Base-by-base conservation (phyloP, 2,113 vertebrate species). In the Limnothrissa miodon region DNA sequence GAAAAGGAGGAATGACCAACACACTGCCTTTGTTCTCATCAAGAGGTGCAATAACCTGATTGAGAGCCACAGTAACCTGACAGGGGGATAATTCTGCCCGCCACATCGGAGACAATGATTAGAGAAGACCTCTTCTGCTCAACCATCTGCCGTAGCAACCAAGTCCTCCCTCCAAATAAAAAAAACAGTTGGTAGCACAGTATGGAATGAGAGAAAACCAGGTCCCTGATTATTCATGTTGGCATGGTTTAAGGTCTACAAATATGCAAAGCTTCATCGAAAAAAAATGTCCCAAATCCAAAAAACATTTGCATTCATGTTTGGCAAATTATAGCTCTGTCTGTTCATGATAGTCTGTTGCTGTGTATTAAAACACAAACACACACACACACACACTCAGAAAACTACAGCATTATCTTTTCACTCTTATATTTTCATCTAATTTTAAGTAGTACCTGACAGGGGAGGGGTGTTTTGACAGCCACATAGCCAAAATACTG, bases 41-140 rank as follows among this genome's bases (percentile, higher is more conserved):
- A 74, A 86, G 80, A 84, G 86, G 78, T 86, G 80, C 81, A 89
- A 91, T 91, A 90, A 89, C 82, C 86, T 87, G 89, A 90, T 87
- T 90, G 29, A 80, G 85, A 83, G 83, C 81, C 86, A 86, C 83
- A 84, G 89, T 86, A 79, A 87, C 84, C 83, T 81, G 74, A 66
- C 84, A 85, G 74, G 51, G 51, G 15, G 53, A 59, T 81, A 44
- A 81, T 44, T 81, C 80, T 66, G 44, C 45, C 39, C 56, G 33
- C 13, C 19, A 15, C 29, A 13, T 36, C 5, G 66, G 11, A 74
- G 33, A 74, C 33, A 70, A 39, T 70, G 42, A 46, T 45, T 45
- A 13, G 39, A 74, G 23, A 23, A 23, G 39, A 89, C 84, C 80
- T 53, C 81, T 79, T 46, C 78, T 79, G 78, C 82, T 84, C 45